A percentile compares a stretch with the other conserved stretches of the same genome.
phyloP scores from a whole-genome alignment of 2,888 invertebrate genomes.

The Nomada ruficornis region DNA sequence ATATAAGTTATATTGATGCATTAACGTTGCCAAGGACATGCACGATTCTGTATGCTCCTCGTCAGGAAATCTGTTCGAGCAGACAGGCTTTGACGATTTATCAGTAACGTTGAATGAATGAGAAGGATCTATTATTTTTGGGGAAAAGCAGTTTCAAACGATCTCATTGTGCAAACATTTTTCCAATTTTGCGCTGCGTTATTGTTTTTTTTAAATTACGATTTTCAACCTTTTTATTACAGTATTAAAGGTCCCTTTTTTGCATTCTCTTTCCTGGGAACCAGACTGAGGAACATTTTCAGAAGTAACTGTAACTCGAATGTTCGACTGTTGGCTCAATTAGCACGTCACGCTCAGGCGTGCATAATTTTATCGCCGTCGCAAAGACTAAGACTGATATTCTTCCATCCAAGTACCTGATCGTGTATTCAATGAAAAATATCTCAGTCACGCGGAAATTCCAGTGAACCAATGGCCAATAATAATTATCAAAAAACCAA shows the following conservation, averaged over 20 bases:
- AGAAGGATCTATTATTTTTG: not conserved
- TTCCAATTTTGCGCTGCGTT: not conserved
- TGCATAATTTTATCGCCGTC: constrained; percentile 26
- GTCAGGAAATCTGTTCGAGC: not conserved
- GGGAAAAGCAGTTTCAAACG: not conserved
- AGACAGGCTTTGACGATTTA: constrained; percentile 3
- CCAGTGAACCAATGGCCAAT: no score
- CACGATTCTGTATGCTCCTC: not conserved
- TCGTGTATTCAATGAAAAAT: no score
- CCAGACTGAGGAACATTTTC: constrained; percentile 11
- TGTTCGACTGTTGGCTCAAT: constrained; percentile 35
- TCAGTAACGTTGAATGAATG: not conserved
- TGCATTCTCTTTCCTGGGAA: not conserved
- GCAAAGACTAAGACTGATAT: not conserved
- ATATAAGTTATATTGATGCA: constrained; percentile 56
- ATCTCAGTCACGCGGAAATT: no score
- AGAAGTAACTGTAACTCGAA: constrained; percentile 32
- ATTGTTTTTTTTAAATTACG: not conserved
- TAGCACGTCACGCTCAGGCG: constrained; percentile 26
- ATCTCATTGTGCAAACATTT: not conserved
- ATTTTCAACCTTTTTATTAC: not conserved
- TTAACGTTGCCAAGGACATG: constrained; percentile 44
- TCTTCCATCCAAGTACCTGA: not conserved
- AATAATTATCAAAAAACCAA: no score
- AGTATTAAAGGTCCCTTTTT: not conserved